These are phyloP conservation scores for Lasius fuliginosus DNA, from an alignment of 2,888 invertebrate species.

Conservation along the genomic window DNA sequence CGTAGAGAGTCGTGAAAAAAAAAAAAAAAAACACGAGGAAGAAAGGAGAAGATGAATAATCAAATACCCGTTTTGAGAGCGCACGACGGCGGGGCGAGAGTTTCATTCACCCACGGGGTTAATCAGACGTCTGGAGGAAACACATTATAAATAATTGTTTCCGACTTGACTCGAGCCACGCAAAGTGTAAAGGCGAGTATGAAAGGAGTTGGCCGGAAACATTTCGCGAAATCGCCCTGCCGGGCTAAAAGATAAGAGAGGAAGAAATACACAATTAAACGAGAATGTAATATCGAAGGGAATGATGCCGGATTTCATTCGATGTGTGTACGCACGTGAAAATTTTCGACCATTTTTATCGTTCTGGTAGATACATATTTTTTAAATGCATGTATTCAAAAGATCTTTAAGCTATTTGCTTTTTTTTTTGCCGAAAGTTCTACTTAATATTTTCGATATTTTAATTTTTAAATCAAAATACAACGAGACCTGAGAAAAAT, in stretches of 20 bases:
- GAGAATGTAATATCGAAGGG: constrained; percentile 21
- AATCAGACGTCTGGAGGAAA: constrained; percentile 68
- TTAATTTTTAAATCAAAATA: background rate
- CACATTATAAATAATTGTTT: constrained; percentile 71
- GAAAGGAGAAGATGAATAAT: constrained; percentile 75
- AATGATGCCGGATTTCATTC: background rate
- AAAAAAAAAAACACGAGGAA: constrained; percentile 55
- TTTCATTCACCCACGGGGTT: constrained; percentile 62
- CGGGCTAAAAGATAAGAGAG: background rate
- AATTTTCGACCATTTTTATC: background rate
- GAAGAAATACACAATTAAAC: constrained; percentile 18
- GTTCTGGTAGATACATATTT: background rate
- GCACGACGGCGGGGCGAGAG: constrained; percentile 50
- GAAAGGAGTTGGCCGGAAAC: constrained; percentile 38
- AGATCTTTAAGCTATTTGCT: background rate
- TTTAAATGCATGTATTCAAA: constrained; percentile 1
- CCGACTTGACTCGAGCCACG: constrained; percentile 44
- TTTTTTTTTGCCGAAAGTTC: background rate
- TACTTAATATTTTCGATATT: background rate
- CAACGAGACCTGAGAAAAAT: background rate
- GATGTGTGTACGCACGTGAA: background rate
- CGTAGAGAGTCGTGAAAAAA: constrained; percentile 57
- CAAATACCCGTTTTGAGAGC: constrained; percentile 62
- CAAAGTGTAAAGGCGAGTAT: constrained; percentile 23
- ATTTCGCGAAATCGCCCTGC: constrained; percentile 34